These are phyloP conservation scores for Nansenia antarctica DNA, from an alignment of 2,113 vertebrate genomes.

Conservation along the genomic window DNA sequence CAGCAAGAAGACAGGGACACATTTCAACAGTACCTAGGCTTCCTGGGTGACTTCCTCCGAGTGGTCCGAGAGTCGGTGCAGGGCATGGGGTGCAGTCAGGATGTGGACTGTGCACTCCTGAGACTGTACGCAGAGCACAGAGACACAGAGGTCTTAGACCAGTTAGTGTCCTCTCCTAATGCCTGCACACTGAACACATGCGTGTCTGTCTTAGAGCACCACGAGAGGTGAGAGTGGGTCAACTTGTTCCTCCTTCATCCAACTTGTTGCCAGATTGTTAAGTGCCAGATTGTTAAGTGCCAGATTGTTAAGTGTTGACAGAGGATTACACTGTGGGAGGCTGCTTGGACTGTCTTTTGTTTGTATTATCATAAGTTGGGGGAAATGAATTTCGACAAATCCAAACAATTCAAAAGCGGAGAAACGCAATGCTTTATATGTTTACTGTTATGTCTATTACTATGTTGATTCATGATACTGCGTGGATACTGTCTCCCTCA, in stretches of 20 bases:
- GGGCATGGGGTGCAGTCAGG: conserved; percentile 35
- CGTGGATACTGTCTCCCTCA: conserved; percentile 5
- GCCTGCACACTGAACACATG: conserved; percentile 55
- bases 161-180: conserved; percentile 49
- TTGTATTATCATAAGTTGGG: too few relatives aligned
- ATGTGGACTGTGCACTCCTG: conserved; percentile 68
- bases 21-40: conserved; percentile 56
- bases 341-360: too few relatives aligned
- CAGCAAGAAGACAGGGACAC: conserved; percentile 40
- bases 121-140: conserved; percentile 56
- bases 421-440: background rate
- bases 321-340: background rate
- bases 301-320: background rate
- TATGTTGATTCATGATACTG: background rate
- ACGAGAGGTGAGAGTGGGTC: conserved; percentile 57
- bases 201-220: conserved; percentile 48
- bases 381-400: too few relatives aligned
- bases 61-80: conserved; percentile 35
- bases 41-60: conserved; percentile 60
- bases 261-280: too few relatives aligned
- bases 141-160: conserved; percentile 44
- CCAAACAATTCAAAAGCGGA: too few relatives aligned
- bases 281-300: too few relatives aligned
- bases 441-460: background rate
- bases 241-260: too few relatives aligned